Conservation (phyloP, 2,797 vertebrate species). For the Holocentrus rufus region DNA sequence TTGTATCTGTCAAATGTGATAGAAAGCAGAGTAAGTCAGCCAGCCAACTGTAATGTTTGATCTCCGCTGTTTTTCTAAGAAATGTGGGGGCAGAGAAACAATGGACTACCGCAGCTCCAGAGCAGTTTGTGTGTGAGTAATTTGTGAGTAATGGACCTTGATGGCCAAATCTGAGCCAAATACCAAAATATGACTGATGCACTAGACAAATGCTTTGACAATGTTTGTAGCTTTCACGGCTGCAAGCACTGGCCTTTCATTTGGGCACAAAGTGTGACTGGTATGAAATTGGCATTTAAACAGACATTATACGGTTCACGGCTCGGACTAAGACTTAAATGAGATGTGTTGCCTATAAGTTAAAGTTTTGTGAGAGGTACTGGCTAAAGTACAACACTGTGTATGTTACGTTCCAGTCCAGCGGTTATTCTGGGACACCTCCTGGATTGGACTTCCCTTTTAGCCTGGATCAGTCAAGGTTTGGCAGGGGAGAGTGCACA, state of each 20-base stretch:
- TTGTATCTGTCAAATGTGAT: constrained; percentile 26
- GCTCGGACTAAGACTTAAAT: too few relatives aligned
- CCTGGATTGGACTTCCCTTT: too few relatives aligned
- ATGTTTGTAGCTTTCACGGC: neutral
- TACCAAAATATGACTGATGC: neutral
- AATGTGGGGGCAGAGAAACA: neutral
- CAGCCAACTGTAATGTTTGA: neutral
- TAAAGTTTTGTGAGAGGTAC: too few relatives aligned
- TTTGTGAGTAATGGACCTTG: constrained; percentile 34
- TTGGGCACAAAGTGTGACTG: neutral
- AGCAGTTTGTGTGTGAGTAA: constrained; percentile 42
- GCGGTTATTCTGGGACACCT: too few relatives aligned
- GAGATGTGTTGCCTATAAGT: too few relatives aligned
- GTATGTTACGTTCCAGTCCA: neutral
- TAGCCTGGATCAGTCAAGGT: too few relatives aligned
- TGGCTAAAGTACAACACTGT: neutral
- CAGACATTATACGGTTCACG: neutral
- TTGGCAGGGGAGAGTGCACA: too few relatives aligned
- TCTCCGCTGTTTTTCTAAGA: constrained; percentile 8
- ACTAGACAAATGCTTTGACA: neutral
- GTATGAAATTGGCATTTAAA: neutral
- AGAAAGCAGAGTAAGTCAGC: constrained; percentile 16
- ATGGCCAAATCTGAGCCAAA: constrained; percentile 11
- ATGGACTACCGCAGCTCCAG: constrained; percentile 18
- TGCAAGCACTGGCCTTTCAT: neutral